Evolutionary conservation across 2,113 vertebrate species (phyloP), one percentile per base, ranked within the genome.

Genomic region (Hoplias malabaricus): DNA sequence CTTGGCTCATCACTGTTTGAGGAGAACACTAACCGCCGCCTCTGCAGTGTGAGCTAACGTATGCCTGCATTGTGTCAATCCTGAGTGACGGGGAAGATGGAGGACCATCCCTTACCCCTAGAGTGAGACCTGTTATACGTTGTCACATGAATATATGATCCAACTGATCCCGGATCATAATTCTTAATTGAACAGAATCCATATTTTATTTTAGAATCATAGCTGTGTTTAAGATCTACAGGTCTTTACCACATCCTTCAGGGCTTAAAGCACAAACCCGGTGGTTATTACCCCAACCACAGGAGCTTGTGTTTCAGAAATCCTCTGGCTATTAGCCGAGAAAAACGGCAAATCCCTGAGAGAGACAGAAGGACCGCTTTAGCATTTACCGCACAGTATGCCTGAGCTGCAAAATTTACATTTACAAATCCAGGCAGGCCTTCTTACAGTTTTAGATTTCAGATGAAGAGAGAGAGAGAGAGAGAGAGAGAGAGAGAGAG

Each of bases 401-500:
- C 34, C 4, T 9, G 42, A 5, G 9, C 1, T 3, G 25, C 40
- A 10, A n/a, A 42, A 70, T 67, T 38, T 40, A n/a, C 33, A 76
- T 68, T 23, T 43, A 33, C 7, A 57, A 57, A 43, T 42, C 50
- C 63, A 23, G 11, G 9, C 48, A 68, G 27, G 21, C 59, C 33
- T 31, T 33, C 33, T 63, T 36, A 63, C 16, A 11, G n/a, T n/a
- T 36, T 34, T 36, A 36, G 59, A 63, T 19, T 34, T 36, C n/a
- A 7, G 34, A n/a, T n/a, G 21, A 4, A 54, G 34, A 13, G 19
- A 43, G 42, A 73, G 54, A 36, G 79, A 76, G 74, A n/a, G 29
- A 25, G 40, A 33, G 33, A 66, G 40, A 53, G 14, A 12, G 40
- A 19, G 21, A 50, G 43, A 74, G 48, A 38, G 77, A 78, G 74